phyloP scores from a whole-genome alignment of 2,888 invertebrate genomes.

The Phengaris alcon region DNA sequence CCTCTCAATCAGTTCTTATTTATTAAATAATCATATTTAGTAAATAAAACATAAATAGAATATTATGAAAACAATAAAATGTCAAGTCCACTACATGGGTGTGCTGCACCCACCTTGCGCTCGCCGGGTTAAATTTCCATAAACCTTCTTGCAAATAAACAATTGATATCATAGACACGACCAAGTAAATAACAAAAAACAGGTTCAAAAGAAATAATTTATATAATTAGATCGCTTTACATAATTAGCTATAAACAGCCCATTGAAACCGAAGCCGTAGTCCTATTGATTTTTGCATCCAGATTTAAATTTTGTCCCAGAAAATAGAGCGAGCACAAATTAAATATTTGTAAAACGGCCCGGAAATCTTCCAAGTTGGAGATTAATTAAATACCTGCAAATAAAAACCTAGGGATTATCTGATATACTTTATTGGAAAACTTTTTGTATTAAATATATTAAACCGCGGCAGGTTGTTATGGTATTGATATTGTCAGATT shows the following conservation, averaged over 20 bases:
- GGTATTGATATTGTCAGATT: background rate
- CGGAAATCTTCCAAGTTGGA: constrained; percentile 23
- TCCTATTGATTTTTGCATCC: constrained; percentile 22
- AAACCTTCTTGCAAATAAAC: too few relatives aligned
- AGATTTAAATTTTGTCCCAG: constrained; percentile 38
- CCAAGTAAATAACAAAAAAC: too few relatives aligned
- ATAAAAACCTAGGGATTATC: constrained; percentile 26
- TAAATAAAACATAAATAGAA: too few relatives aligned
- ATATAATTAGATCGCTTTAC: background rate
- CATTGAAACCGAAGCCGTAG: background rate
- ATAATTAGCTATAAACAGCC: constrained; percentile 9
- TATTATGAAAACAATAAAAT: too few relatives aligned
- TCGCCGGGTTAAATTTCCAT: too few relatives aligned
- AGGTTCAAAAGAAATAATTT: too few relatives aligned
- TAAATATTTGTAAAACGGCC: constrained; percentile 33
- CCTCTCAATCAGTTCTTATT: too few relatives aligned
- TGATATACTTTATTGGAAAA: constrained; percentile 25
- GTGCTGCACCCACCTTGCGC: too few relatives aligned
- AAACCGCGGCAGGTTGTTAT: background rate
- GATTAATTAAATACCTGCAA: constrained; percentile 29
- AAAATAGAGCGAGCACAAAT: constrained; percentile 33
- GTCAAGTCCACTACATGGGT: too few relatives aligned
- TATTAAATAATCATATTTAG: too few relatives aligned
- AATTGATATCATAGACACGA: too few relatives aligned
- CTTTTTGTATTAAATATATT: constrained; percentile 14